Evolutionary conservation across 2,888 invertebrate genomes (phyloP), one percentile per base, ranked within the genome.

Genomic region (Diarsia dahlii): DNA sequence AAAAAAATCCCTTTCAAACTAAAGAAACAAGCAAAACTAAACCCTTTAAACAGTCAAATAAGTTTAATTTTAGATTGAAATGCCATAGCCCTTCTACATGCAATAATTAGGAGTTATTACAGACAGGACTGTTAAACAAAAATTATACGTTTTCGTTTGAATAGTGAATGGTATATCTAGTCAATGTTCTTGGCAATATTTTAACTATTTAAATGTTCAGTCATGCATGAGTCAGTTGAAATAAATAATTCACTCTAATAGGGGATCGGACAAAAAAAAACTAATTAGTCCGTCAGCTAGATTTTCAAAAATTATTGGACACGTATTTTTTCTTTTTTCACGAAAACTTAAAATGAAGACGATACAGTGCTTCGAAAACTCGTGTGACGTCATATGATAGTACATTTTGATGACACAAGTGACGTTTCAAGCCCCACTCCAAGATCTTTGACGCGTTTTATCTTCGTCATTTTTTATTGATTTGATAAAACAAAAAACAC

Each of bases 141-240:
- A 91, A 90, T 90, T 89, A 88, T 81, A 89, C 63, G 84, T 87
- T 90, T 90, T 91, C 85, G 82, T 83, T 87, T 82, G 68, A 69
- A 48, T 67, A 74, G 75, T 76, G 81, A 87, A 80, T 39, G 82
- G 76, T 70, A 56, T 64, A 67, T 50, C 0, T 46, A 69, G 48
- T 67, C n/a, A n/a, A 62, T 64, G 52, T 28, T 64, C 48, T 23
- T 45, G 74, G 71, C 66, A 62, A 71, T 75, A 82, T 70, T 72
- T 82, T 70, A 81, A n/a, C 23, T 20, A 63, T 71, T 68, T 80
- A 8, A 71, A 71, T 73, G n/a, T 9, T 34, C 34, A 34, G 46
- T 46, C 8, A 66, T 68, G 23, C 18, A 28, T 81, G 81, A 74
- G 13, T 76, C 76, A 67, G 18, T 13, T 15, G 34, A 70, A 65